Conservation (phyloP, 1,140 invertebrate genomes). For the Saxidomus purpurata region DNA sequence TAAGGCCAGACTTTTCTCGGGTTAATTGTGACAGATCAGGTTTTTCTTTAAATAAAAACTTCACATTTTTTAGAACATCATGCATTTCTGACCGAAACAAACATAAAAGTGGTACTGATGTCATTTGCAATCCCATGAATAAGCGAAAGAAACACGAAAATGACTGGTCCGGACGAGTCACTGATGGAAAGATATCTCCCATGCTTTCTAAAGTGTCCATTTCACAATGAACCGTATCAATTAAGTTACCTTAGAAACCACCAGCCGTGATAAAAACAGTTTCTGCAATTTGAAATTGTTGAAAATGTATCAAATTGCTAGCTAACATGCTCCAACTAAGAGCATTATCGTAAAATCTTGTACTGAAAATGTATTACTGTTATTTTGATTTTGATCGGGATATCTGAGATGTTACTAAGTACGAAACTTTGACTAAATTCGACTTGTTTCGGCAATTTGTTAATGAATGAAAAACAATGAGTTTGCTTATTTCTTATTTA, state of each 20-base stretch:
- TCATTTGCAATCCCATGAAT: neutral
- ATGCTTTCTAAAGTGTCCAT: neutral
- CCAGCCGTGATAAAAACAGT: slow-evolving; percentile 13
- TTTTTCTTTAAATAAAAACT: no score
- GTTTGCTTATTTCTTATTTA: neutral
- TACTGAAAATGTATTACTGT: neutral
- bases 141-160: neutral
- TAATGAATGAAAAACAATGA: slow-evolving; percentile 12
- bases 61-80: no score
- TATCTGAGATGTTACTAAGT: neutral
- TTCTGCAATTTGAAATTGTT: slow-evolving; percentile 56
- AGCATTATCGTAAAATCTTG: neutral
- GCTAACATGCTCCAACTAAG: neutral
- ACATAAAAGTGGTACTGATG: no score
- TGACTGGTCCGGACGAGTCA: neutral
- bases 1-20: no score
- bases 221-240: slow-evolving; percentile 36
- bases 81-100: no score
- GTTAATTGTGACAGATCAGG: no score
- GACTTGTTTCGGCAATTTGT: neutral
- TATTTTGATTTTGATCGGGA: neutral
- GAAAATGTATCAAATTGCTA: slow-evolving; percentile 51
- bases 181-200: neutral
- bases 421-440: neutral
- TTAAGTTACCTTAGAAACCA: slow-evolving; percentile 1